These are phyloP conservation scores for Actenoides lindsayi DNA, from an alignment of 2,113 vertebrate genomes.

Conservation along the genomic window DNA sequence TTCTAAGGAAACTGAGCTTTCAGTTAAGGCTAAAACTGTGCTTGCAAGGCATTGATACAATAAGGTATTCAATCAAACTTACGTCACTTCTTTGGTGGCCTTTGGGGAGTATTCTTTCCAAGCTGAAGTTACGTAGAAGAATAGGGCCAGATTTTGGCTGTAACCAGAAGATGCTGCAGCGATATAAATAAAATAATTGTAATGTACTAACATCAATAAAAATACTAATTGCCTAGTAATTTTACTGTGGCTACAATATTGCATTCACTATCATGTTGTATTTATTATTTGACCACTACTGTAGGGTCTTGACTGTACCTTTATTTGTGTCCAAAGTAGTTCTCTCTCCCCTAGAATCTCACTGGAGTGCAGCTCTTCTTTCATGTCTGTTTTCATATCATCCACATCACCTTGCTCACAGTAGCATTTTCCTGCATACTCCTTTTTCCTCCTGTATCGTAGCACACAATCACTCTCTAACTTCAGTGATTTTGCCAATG, in stretches of 20 bases:
- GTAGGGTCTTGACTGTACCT: not conserved
- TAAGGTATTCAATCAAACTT: not conserved
- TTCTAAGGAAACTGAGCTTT: not conserved
- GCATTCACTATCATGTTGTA: rapidly evolving
- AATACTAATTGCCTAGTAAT: not conserved
- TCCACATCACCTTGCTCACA: not conserved
- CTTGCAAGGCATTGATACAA: not conserved
- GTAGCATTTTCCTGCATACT: not conserved
- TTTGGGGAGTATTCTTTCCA: not conserved
- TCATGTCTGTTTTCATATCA: not conserved
- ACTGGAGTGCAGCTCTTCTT: not conserved
- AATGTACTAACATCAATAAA: not conserved
- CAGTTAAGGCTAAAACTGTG: not conserved
- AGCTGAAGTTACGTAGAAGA: not conserved
- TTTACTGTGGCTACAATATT: not conserved
- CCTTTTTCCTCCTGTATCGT: not conserved
- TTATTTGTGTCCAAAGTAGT: not conserved
- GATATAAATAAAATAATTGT: not conserved
- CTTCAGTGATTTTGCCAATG: not conserved
- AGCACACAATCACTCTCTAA: not conserved
- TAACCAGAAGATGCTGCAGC: not conserved
- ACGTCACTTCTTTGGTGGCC: not conserved
- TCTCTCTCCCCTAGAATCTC: not conserved
- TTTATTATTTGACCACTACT: not conserved
- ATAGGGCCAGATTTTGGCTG: not conserved